These are phyloP conservation scores for Phenganax subtilis DNA, from an alignment of 92 coral and sea anemone species.

Conservation along the genomic window DNA sequence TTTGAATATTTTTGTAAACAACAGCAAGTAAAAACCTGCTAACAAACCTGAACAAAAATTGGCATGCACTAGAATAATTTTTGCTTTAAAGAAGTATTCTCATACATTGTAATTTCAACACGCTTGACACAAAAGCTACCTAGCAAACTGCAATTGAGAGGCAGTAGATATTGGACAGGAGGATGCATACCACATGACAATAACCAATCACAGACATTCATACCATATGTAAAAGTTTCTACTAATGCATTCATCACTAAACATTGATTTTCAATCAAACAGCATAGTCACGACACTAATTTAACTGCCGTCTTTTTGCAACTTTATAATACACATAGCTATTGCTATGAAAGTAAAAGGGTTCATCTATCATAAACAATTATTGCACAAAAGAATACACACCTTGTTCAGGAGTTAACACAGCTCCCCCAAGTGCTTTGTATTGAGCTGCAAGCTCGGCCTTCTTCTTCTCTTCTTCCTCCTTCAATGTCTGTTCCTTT, in stretches of 20 bases:
- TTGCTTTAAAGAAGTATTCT: not conserved
- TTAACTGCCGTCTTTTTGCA: no score
- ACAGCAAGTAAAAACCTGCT: no score
- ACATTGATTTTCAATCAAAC: not conserved
- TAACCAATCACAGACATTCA: constrained; percentile 22
- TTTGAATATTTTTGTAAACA: no score
- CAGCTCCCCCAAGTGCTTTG: constrained; percentile 34
- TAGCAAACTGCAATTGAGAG: not conserved
- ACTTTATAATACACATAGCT: no score
- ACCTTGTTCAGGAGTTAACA: constrained; percentile 40
- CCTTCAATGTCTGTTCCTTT: constrained; percentile 55
- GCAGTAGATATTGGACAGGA: not conserved
- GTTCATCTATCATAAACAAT: no score
- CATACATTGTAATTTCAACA: not conserved
- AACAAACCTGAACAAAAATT: no score
- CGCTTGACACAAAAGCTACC: not conserved
- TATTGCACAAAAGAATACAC: not conserved
- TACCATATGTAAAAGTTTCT: not conserved
- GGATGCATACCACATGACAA: constrained; percentile 47
- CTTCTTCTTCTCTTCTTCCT: constrained; percentile 65
- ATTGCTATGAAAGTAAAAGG: no score
- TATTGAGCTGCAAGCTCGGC: constrained; percentile 29
- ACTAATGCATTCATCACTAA: not conserved
- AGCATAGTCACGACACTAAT: not conserved
- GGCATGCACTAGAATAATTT: no score